Base-by-base conservation (phyloP, 2,113 vertebrate genomes). In the Salvelinus alpinus region DNA sequence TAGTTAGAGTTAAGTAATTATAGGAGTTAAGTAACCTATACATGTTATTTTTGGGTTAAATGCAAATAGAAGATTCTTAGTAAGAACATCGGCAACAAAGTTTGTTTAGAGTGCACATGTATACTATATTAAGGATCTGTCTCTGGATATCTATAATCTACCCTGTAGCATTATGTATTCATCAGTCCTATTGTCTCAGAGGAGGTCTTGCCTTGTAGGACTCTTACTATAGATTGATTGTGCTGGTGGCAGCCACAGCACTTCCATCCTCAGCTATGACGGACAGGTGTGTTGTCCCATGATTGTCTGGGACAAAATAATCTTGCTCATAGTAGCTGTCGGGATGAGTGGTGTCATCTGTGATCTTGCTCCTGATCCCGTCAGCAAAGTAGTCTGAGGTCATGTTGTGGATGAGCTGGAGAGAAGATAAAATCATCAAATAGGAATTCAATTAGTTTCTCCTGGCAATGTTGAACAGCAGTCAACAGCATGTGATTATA, bases 181-280 rank as follows among this genome's bases (percentile, higher is more conserved):
- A 34, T 34, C 12, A 68, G 20, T 31, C 14, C 27, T 68, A 29
- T 34, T 68, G 27, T 47, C 31, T 27, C 27, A 70, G 38, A 38
- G 22, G 3, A 51, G 20, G 27, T 8, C 38, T 13, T 25, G 66
- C 12, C 31, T n/a, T 38, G 51, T 59, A 31, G 34, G 25, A 77
- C 14, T 70, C 95, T 88, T 95, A 99, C 97, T 96, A 95, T 80
- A 94, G 89, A 86, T 99, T 99, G 87, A 99, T 99, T 89, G 96
- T 97, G 91, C 97, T 98, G 87, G 97, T 99, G 78, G 95, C 96
- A 0, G 96, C 95, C 85, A 99, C 97, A 0, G 97, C 97, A 12
- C 95, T 98, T 73, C 98, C 98, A 1, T 99, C 98, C 27, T 96
- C 96, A 0, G 96, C 94, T 24, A 99, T 94, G 78, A 98, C 70